Evolutionary conservation across 2,888 invertebrate genomes (phyloP), one percentile per base, ranked within the genome.

Genomic region (Euzophera pinguis): DNA sequence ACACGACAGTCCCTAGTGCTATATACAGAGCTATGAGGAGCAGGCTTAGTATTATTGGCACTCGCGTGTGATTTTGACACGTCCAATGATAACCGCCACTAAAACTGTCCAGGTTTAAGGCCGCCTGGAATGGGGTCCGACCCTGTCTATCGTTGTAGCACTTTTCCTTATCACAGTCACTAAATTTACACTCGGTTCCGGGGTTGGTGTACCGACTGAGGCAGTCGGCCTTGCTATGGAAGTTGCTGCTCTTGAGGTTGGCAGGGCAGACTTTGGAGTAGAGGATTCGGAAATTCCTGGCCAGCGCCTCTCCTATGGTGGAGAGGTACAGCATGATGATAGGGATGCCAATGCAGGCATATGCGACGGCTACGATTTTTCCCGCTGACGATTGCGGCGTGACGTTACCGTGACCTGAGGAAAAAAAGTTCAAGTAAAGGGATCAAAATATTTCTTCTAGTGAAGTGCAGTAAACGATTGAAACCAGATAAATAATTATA

Each of bases 291-390:
- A 96, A 94, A 68, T 92, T 93, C 48, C 95, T 91, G n/a, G 97
- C 96, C 43, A 97, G 89, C 13, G 95, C 94, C 73, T 96, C 96
- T 41, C 97, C 97, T 61, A 97, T 94, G 48, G 96, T 96, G 51
- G 97, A 96, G 52, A 97, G 91, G 82, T 97, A 97, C 50, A 97
- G 92, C 79, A 97, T 91, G 89, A 97, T 95, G 69, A 97, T 91
- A 16, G 97, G 97, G 65, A 97, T 97, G 50, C 97, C 97, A 56
- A 96, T 91, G 56, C 96, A 92, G 0, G 97, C 96, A 84, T 97
- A 97, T 54, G 95, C 90, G 60, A 97, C 93, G n/a, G 97, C 96
- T 56, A 94, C 95, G 63, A 96, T 81, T 67, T 94, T 94, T 42
- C 97, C 97, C 91, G 93, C 94, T 37, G 95, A 90, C 3, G 96